Evolutionary conservation across 2,113 vertebrate genomes (phyloP).

Genomic region (Haliaeetus leucogaster): DNA sequence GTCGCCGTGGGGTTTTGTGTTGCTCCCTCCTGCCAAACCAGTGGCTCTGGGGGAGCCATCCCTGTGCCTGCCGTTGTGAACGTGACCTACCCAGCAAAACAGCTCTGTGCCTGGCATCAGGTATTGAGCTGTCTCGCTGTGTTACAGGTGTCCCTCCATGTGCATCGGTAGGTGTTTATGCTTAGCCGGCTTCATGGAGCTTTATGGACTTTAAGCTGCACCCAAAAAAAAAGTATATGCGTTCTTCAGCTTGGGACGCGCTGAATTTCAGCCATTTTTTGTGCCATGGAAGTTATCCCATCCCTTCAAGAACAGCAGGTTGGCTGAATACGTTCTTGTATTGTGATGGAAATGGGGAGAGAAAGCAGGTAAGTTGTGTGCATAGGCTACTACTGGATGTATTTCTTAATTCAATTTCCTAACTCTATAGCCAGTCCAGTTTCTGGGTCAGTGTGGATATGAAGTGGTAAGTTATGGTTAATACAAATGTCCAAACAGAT

Average conservation of each 20-base stretch:
- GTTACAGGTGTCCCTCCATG: background rate
- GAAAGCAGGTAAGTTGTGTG: background rate
- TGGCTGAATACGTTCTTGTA: background rate
- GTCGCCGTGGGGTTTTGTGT: background rate
- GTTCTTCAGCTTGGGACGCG: background rate
- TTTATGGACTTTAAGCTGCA: background rate
- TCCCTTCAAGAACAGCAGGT: background rate
- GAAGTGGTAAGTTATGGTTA: background rate
- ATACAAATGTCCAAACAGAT: background rate
- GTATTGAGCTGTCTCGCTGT: background rate
- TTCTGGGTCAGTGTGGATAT: background rate
- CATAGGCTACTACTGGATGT: background rate
- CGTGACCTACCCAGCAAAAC: background rate
- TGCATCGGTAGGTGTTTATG: background rate
- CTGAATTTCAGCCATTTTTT: background rate
- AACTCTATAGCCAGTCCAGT: background rate
- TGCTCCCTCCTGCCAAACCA: background rate
- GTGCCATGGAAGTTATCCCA: background rate
- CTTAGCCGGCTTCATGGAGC: background rate
- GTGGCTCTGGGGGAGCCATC: background rate
- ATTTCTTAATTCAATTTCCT: background rate
- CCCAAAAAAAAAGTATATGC: background rate
- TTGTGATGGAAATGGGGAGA: background rate
- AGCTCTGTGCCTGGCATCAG: rapidly evolving
- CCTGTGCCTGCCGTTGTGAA: background rate